Base-by-base conservation (phyloP, 2,888 invertebrate genomes). In the Cybosia mesomella region DNA sequence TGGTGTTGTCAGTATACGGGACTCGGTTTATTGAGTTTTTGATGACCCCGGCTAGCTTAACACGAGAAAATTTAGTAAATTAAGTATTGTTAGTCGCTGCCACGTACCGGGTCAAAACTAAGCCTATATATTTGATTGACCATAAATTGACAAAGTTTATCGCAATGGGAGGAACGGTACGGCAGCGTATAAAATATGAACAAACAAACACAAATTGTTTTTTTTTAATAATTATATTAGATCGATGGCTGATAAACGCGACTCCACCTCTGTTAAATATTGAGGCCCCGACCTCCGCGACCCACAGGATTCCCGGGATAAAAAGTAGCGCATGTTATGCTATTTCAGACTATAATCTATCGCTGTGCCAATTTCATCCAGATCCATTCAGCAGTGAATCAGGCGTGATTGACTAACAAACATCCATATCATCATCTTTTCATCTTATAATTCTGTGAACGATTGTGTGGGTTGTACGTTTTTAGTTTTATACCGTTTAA, bases 21-120 rank as follows among this genome's bases (percentile, higher is more conserved):
- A 59, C n/a, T 49, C 49, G 49, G 57, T 36, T 70, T 76, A 71
- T 72, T 53, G 28, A 43, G 24, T 28, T 60, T 43, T 36, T n/a
- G 49, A 18, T 49, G n/a, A n/a, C 0, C 18, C 9, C 18, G 49
- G n/a, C n/a, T 49, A 49, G 49, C n/a, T 59, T 24, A 9, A 15
- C 3, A 39, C 21, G 9, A 8, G 21, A 39, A 36, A 59, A 22
- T 22, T 59, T 9, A 0, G 9, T 59, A 58, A 13, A 34, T 58
- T 15, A 15, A 39, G 39, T 39, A 15, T 10, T 39, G 39, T 39
- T 15, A 39, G 15, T 39, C 15, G 13, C 13, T 39, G 13, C 11
- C 3, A 36, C 3, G 13, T 13, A 36, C 36, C 13, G 11, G 36
- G 1, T 34, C 34, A 1, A 34, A 34, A 34, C 34, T n/a, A n/a